Base-by-base conservation (phyloP, 2,888 invertebrate species). In the Nasonovia ribisnigri region DNA sequence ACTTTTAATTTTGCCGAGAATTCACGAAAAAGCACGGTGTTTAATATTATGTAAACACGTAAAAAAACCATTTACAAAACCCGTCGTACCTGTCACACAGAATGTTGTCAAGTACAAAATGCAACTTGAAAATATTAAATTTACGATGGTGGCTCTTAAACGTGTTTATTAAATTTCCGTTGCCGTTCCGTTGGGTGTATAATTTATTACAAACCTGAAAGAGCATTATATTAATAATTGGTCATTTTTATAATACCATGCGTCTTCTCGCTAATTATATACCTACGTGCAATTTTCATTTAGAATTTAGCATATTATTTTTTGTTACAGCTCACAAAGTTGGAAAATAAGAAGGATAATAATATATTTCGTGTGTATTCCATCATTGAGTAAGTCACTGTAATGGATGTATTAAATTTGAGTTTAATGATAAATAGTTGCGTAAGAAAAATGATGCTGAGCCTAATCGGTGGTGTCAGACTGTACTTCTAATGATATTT, bases 11-110 rank as follows among this genome's bases (percentile, higher is more conserved):
- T n/a, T 84, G 26, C 91, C 84, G 29, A 24, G 4, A 42, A 91
- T 51, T 51, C 4, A 84, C n/a, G 20, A n/a, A 43, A 43, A 43
- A 57, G 20, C 54, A 24, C 36, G 13, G 86, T 13, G 91, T 86
- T 91, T 91, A 86, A 91, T 91, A 91, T 86, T 91, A 84, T n/a
- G 86, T 46, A 36, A 86, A 91, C 91, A 91, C 91, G 91, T 91
- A 46, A 91, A 86, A 46, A 86, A 57, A 57, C 91, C 91, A 91
- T 91, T 91, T 91, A 91, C 84, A 86, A 91, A 57, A 91, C 84
- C 46, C 84, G 84, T 91, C 57, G 91, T 91, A 36, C 91, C 91
- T 86, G 91, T 91, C 77, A 90, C 90, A 90, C 67, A 26, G 67
- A 90, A 90, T 67, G 60, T 60, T 26, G 48, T 90, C 90, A 51